Base-by-base conservation (phyloP, 1,140 invertebrate genomes). In the Drosophila melanica region DNA sequence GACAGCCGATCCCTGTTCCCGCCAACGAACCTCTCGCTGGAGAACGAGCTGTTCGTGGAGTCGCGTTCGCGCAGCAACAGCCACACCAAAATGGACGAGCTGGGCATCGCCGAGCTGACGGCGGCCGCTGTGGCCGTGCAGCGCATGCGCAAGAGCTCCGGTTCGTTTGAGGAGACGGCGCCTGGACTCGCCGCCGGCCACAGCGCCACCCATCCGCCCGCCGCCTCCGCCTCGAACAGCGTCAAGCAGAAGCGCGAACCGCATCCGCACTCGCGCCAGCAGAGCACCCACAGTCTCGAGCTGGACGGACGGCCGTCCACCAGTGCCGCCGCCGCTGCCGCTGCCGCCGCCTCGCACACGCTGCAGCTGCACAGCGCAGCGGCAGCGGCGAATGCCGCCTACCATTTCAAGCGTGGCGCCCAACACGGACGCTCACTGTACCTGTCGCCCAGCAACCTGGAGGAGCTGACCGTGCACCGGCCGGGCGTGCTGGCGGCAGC, bases 51-150 rank as follows among this genome's bases (percentile, higher is more conserved):
- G 12, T 92, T 91, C 39, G 76, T 91, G 42, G 89, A 91, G 58
- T 84, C 90, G 14, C 76, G 90, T 0, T 92, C 91, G 14, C 86
- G 91, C 37, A 92, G 91, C 71, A 92, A 91, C 14, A 92, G 91
- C 14, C 90, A 91, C 48, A 91, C 87, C 14, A 92, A 91, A 39
- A 91, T 92, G 77, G 90, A 92, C 30, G 86, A 92, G 63, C 80
- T 86, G n/a, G 85, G 84, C 59, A 57, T 91, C 37, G 81, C 87
- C 35, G 77, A 87, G 66, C 69, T 85, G 27, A 78, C 79, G 1
- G 69, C 79, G n/a, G 75, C 77, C 12, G 80, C 84, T 27, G 75
- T 89, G 50, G 79, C 84, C 14, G 81, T 86, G 65, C 81, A 77
- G 50, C 67, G 90, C 7, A 63, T 90, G 55, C 81, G 90, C 53